A percentile compares a stretch with the other conserved stretches of the same genome.
Conservation (phyloP, 2,888 invertebrate genomes). For the Operophtera brumata region DNA sequence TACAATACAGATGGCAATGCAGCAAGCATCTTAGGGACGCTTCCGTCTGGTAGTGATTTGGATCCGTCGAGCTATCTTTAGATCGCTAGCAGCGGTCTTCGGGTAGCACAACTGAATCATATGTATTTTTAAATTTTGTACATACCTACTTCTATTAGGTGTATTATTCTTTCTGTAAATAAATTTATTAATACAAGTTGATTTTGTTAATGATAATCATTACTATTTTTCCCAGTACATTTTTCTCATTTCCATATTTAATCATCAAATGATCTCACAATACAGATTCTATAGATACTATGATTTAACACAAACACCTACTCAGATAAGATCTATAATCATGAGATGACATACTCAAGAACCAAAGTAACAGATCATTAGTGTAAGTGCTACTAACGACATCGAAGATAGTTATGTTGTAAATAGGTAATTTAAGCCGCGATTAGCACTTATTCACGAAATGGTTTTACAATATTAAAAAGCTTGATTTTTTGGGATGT, state of each 20-base stretch:
- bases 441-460: slow-evolving; percentile 5
- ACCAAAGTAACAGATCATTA: slow-evolving; percentile 17
- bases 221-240: background rate
- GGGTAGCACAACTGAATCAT: no score
- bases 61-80: no score
- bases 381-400: slow-evolving; percentile 15
- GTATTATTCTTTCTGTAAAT: no score
- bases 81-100: no score
- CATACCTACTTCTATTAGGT: no score
- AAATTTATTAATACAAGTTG: no score
- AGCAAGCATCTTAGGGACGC: no score
- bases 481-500: background rate
- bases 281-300: background rate
- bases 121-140: no score
- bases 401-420: slow-evolving; percentile 6
- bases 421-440: slow-evolving; percentile 11
- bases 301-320: background rate
- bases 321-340: slow-evolving; percentile 5
- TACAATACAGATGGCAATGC: no score
- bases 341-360: slow-evolving; percentile 8
- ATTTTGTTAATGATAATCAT: no score
- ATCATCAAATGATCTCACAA: background rate
- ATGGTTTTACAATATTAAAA: slow-evolving; percentile 19
- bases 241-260: background rate
- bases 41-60: no score